Evolutionary conservation across 2,888 invertebrate species (phyloP), one percentile per base, ranked within the genome.

Genomic region (Acronicta psi): DNA sequence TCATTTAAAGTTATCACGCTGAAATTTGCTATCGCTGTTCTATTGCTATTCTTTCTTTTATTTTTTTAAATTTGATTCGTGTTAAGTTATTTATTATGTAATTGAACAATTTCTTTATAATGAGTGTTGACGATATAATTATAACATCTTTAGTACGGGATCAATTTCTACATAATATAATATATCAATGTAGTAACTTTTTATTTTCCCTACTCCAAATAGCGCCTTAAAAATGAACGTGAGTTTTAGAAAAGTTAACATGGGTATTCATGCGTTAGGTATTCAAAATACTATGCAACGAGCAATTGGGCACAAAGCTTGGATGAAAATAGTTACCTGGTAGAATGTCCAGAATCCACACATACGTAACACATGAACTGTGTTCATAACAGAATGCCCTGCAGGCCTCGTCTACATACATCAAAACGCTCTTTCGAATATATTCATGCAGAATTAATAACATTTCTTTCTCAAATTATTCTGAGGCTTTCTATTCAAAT

Each of bases 291-390:
- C 42, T 41, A 34, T 44, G 54, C 47, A 42, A 36, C 43, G 45
- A 59, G 72, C 73, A 73, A 73, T 72, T 74, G 67, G 70, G 54
- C 75, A 77, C 76, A 75, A 77, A 77, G 76, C 73, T 69, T 83
- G 87, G 86, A 85, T 88, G 82, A 83, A 84, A 86, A 85, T 86
- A 83, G 84, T 85, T 84, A 69, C 66, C 69, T 52, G 49, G 66
- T 45, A 16, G 47, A 36, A 40, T 54, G 53, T 62, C 57, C 58
- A 65, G 52, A 50, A 50, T 3, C 44, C 53, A 49, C 25, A 43
- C 20, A 43, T 29, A n/a, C n/a, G 10, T 44, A 17, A 58, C 34
- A 36, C 18, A 14, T 45, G 49, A 41, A 16, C 38, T 57, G 52
- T 42, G 45, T 34, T 14, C 41, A 64, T 50, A 69, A 46, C 52